Evolutionary conservation across 2,888 invertebrate genomes (phyloP), one percentile per base, ranked within the genome.

Genomic region (Globia sparganii): DNA sequence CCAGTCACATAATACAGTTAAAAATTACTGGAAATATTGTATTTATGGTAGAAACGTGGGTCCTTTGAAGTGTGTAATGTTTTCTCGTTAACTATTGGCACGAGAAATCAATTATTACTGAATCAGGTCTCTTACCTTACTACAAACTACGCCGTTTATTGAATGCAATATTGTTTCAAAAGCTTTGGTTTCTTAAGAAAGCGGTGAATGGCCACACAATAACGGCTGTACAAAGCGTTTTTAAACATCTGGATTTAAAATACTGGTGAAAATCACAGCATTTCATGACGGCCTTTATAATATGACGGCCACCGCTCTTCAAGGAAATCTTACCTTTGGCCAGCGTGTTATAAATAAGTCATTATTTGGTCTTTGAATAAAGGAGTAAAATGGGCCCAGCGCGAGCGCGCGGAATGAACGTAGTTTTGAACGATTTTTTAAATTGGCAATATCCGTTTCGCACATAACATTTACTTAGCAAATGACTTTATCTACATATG

Each of bases 51-150:
- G 15, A 25, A 56, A 43, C 61, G 4, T 37, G 31, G n/a, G 15
- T 18, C 1, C 18, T 77, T 70, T 70, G 28, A 70, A 61, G 37
- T 31, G 13, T 61, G 64, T 62, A 56, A 64, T 40, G 13, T 65
- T 62, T 61, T 75, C 58, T 37, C 6, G 40, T 68, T 53, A 64
- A 49, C n/a, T 28, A 31, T 25, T 67, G 4, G 61, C 28, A 43
- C 31, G 15, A 13, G n/a, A n/a, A 53, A 67, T 56, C 46, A 37
- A 66, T 34, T 59, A 59, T 28, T 59, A 77, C 21, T 67, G 15
- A 53, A 40, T 49, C 46, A 56, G 46, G 18, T n/a, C 18, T 53
- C 2, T 43, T 43, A 46, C 13, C 13, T 61, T 43, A 8, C 4
- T 43, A 31, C 18, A 72, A 0, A 56, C 13, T 56, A 25, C 5